Evolutionary conservation across 64 coral and sea anemone genomes (phyloP), one percentile per base, ranked within the genome.

Genomic region (Actinia equina): DNA sequence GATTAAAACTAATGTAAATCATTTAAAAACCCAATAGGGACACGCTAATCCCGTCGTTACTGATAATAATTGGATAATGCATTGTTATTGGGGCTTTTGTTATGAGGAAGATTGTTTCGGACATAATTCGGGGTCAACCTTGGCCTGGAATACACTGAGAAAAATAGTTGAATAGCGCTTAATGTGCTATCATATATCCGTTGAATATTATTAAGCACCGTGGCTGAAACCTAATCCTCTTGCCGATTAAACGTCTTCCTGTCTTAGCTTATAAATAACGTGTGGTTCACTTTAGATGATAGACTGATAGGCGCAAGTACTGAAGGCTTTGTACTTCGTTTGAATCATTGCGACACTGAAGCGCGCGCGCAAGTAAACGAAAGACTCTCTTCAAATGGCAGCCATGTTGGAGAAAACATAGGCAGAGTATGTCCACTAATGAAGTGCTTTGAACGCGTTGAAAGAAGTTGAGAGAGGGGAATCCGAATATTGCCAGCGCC

Each of bases 11-110:
- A 49, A 49, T 82, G 80, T 82, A 82, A 51, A 82, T 57, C 80
- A 82, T 81, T 81, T 81, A 81, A 81, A 69, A 81, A 81, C 79
- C n/a, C 43, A 81, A 81, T 51, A 82, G 44, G 23, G 80, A 51
- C 80, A 51, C 7, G 45, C 30, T 82, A 82, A 82, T 82, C 79
- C 79, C 11, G 79, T 81, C 79, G 79, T 53, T 44, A 17, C 45
- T 57, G 45, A 82, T 46, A 82, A 82, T 82, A 82, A 49, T 82
- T 52, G 80, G 53, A 52, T 52, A 82, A 82, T 82, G 53, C 80
- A 52, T 82, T 57, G 80, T 57, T 52, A 51, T 82, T 82, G 23
- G 17, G 53, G 80, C 53, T 51, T 57, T 82, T 52, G 53, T 82
- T 52, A 6, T 82, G 80, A 52, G 19, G 44, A 20, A 53, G 80